Evolutionary conservation across 2,113 vertebrate genomes (phyloP), one percentile per base, ranked within the genome.

Genomic region (Hippocampus zosterae): DNA sequence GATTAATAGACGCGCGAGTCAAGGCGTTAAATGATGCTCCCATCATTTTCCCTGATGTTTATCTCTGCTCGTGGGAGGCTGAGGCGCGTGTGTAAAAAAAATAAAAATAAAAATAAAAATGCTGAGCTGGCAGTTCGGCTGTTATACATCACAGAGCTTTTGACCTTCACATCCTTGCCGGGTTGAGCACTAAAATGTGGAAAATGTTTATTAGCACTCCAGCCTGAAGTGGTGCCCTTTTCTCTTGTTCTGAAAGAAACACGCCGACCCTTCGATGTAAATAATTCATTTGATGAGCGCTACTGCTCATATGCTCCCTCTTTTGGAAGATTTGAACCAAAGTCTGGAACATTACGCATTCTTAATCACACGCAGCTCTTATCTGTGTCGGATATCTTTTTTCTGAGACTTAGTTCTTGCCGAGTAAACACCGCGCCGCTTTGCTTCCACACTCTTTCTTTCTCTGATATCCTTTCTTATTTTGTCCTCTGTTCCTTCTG

Each of bases 121-220:
- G 82, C 81, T 87, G 85, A 85, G 74, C 79, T 74, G 8, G 76
- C 74, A 37, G 76, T 72, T 76, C 75, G 70, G 71, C 76, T 70
- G 85, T 80, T 78, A 85, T 64, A 76, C 77, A 78, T 86, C 82
- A 77, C 76, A 70, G 81, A 80, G 79, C 79, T 68, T 81, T 81
- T 68, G 75, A 85, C 73, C 85, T 83, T 69, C 75, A 67, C 76
- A 78, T 81, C 77, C 53, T 44, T 63, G 69, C 50, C 67, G 7
- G 64, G 74, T 68, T 67, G 23, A 67, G 57, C 5, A 63, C 71
- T 69, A 27, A 76, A 75, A 81, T 37, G 64, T 73, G 71, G 55
- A 65, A 70, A 71, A 65, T 74, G 68, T 78, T 72, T 76, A 63
- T 62, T 66, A 72, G 71, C 42, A 59, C 70, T 68, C 0, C 9